A percentile compares a stretch with the other conserved stretches of the same genome.
Evolutionary conservation across 2,113 vertebrate species (phyloP).

Genomic region (Brevimyrus niger): DNA sequence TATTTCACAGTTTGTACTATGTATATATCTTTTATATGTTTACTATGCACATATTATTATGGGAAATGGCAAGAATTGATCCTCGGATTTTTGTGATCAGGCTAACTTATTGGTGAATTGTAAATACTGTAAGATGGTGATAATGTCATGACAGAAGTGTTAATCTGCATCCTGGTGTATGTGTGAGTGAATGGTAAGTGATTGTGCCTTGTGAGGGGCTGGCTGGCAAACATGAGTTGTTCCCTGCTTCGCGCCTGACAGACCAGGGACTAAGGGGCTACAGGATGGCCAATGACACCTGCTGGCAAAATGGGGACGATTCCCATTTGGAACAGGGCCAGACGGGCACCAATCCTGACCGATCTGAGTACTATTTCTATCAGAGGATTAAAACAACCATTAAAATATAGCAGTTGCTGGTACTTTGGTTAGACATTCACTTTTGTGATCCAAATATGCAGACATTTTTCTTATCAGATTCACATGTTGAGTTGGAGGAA

Average conservation of each 20-base stretch:
- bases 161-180: too few relatives aligned
- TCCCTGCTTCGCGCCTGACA: not conserved
- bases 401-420: not conserved
- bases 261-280: not conserved
- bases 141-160: too few relatives aligned
- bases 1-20: too few relatives aligned
- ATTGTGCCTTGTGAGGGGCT: too few relatives aligned
- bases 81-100: too few relatives aligned
- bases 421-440: not conserved
- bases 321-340: not conserved
- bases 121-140: too few relatives aligned
- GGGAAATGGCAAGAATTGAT: too few relatives aligned
- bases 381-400: not conserved
- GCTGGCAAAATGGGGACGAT: not conserved
- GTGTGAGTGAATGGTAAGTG: too few relatives aligned
- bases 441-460: not conserved
- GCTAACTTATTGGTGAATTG: too few relatives aligned
- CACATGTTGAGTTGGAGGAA: not conserved
- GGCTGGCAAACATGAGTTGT: too few relatives aligned
- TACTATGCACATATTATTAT: too few relatives aligned
- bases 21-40: too few relatives aligned
- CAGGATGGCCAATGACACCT: not conserved
- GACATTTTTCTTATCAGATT: not conserved
- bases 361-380: not conserved
- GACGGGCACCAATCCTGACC: not conserved